Conservation (phyloP, 2,888 invertebrate genomes). For the Polylopha cassiicola region DNA sequence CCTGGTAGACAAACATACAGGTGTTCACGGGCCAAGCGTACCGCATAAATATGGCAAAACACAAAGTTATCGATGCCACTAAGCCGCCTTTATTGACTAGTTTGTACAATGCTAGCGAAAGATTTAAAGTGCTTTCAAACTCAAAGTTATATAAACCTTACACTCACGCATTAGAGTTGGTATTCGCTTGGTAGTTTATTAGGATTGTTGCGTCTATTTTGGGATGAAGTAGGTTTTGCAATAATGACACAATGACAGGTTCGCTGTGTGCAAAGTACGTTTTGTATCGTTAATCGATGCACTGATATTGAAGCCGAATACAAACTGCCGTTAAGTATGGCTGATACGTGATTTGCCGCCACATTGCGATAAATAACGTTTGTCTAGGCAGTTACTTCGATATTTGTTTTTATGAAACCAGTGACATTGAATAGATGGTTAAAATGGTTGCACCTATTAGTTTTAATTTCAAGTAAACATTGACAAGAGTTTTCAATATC, state of each 20-base stretch:
- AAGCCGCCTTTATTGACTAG: slow-evolving; percentile 70
- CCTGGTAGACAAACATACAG: slow-evolving; percentile 46
- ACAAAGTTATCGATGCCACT: slow-evolving; percentile 72
- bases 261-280: slow-evolving; percentile 51
- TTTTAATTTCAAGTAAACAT: too few species aligned
- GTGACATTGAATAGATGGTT: too few species aligned
- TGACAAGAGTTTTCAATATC: too few species aligned
- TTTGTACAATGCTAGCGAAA: slow-evolving; percentile 47
- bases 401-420: too few species aligned
- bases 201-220: slow-evolving; percentile 40
- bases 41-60: slow-evolving; percentile 66
- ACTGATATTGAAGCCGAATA: slow-evolving; percentile 45
- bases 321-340: slow-evolving; percentile 45
- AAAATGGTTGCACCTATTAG: too few species aligned
- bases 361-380: slow-evolving; percentile 20
- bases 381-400: background rate
- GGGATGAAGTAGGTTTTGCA: slow-evolving; percentile 51
- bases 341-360: slow-evolving; percentile 29
- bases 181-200: slow-evolving; percentile 21
- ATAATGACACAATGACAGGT: slow-evolving; percentile 61
- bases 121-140: slow-evolving; percentile 30
- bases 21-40: slow-evolving; percentile 57
- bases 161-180: slow-evolving; percentile 24
- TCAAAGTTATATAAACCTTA: slow-evolving; percentile 33
- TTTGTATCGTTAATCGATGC: slow-evolving; percentile 60